phyloP scores from a whole-genome alignment of 2,113 vertebrate species.

The Leptobrachium leishanense region DNA sequence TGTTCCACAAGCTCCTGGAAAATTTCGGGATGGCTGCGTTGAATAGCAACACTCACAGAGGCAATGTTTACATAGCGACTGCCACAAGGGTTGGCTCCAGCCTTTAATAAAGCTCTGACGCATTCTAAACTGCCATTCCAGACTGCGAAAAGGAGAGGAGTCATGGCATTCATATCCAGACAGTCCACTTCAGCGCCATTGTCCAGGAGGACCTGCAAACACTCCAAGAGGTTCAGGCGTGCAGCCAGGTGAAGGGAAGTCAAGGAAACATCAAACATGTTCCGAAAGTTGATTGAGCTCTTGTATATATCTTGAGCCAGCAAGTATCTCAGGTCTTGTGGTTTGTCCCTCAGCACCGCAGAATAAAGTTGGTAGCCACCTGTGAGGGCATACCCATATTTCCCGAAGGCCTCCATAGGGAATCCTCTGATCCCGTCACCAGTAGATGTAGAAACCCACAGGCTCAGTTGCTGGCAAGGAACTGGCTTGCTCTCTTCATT shows the following conservation, averaged over 20 bases:
- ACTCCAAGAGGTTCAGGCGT: constrained; percentile 70
- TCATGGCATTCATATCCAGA: constrained; percentile 89
- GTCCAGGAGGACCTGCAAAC: constrained; percentile 76
- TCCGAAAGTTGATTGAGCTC: constrained; percentile 75
- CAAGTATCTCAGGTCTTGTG: constrained; percentile 67
- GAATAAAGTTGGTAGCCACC: constrained; percentile 76
- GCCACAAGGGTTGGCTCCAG: constrained; percentile 79
- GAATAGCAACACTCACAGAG: constrained; percentile 81
- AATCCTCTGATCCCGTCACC: too few relatives aligned
- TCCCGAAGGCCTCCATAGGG: too few relatives aligned
- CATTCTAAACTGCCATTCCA: constrained; percentile 83
- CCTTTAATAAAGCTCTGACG: constrained; percentile 76
- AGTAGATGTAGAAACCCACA: too few relatives aligned
- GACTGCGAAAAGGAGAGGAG: constrained; percentile 85
- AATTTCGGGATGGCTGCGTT: constrained; percentile 74
- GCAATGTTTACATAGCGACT: constrained; percentile 82
- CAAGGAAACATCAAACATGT: constrained; percentile 85
- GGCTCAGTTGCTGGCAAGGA: too few relatives aligned
- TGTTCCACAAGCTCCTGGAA: constrained; percentile 78
- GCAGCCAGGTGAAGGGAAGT: constrained; percentile 84
- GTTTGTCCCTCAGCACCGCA: constrained; percentile 72
- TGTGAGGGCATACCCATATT: constrained; percentile 55
- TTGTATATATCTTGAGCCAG: constrained; percentile 78
- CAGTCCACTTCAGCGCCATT: constrained; percentile 86
- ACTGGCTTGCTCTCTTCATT: too few relatives aligned